Percentiles rank a stretch among this genome's conserved stretches.
These are phyloP conservation scores for Heliconius congener DNA, from an alignment of 1,140 invertebrate genomes.

Conservation along the genomic window DNA sequence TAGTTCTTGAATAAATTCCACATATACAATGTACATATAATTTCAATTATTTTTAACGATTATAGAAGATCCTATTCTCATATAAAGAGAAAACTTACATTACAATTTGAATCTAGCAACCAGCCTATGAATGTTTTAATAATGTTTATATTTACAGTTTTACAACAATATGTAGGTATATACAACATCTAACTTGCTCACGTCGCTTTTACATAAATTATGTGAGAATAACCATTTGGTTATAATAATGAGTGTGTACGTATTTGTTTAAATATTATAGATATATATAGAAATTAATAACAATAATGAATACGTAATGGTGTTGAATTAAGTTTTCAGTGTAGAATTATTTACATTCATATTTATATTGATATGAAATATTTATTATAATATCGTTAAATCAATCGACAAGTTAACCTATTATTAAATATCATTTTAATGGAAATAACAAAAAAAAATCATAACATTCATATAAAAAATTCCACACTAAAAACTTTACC, in stretches of 20 bases:
- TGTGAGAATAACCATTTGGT: not conserved
- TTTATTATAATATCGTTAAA: no score
- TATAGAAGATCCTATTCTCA: constrained; percentile 1
- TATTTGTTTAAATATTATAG: not conserved
- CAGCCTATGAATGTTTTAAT: constrained; percentile 53
- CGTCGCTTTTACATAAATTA: constrained; percentile 21
- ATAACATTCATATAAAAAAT: not conserved
- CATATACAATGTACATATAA: not conserved
- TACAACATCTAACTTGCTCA: constrained; percentile 39
- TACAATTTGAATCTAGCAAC: constrained; percentile 61
- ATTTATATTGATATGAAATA: not conserved
- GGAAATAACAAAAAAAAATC: no score
- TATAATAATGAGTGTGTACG: not conserved
- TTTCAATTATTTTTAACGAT: not conserved
- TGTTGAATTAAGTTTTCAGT: not conserved
- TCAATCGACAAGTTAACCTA: no score
- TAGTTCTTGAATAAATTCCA: no score
- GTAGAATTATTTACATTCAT: not conserved
- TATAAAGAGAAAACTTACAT: constrained; percentile 53
- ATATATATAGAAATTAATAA: constrained; percentile 2
- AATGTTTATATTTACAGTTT: constrained; percentile 63
- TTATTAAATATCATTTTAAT: not conserved
- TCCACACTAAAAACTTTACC: not conserved
- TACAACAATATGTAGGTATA: constrained; percentile 59
- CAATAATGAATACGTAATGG: constrained; percentile 1